Base-by-base conservation (phyloP, 1,140 invertebrate genomes). In the Drosophila parabipectinata region DNA sequence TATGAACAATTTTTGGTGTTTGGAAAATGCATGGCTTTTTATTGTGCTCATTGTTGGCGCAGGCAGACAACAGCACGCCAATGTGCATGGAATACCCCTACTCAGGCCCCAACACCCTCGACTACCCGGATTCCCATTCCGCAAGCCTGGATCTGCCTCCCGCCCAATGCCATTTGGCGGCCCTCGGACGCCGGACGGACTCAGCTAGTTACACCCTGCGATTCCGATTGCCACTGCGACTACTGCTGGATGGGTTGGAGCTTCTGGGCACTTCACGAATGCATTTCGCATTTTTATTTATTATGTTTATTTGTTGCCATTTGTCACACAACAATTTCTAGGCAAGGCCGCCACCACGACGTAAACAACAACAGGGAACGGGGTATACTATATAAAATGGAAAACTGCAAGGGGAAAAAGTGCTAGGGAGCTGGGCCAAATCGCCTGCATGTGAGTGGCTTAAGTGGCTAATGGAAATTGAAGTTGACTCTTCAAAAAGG, bases 1-100 rank as follows among this genome's bases (percentile, higher is more conserved):
- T 56, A 57, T 50, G 56, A 54, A 84, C 78, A 90, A 83, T 84
- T 89, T 90, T 89, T 84, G 84, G 80, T 89, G 80, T 90, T 89
- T 90, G 84, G 77, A 89, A 89, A 90, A 89, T 89, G 80, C 84
- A 89, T 89, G 73, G 85, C 85, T 89, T 89, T 85, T 84, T 84
- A 84, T 89, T 83, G 77, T 89, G 80, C 84, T 85, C 76, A 85
- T 89, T 89, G 84, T 87, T 78, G 78, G 62, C 55, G 57, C 55
- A 41, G 63, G 56, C 48, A 66, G 72, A 74, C 56, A 73, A 68
- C 80, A 62, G 71, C 75, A 69, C 73, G 79, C 74, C 73, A 73
- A 84, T 41, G 58, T 48, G 61, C 45, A 80, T 61, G 54, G 72
- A 28, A 56, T 52, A 26, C 48, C 61, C 58, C 58, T 15, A 34